Conservation (phyloP, 2,113 vertebrate species). For the Gallinago jamesoni region DNA sequence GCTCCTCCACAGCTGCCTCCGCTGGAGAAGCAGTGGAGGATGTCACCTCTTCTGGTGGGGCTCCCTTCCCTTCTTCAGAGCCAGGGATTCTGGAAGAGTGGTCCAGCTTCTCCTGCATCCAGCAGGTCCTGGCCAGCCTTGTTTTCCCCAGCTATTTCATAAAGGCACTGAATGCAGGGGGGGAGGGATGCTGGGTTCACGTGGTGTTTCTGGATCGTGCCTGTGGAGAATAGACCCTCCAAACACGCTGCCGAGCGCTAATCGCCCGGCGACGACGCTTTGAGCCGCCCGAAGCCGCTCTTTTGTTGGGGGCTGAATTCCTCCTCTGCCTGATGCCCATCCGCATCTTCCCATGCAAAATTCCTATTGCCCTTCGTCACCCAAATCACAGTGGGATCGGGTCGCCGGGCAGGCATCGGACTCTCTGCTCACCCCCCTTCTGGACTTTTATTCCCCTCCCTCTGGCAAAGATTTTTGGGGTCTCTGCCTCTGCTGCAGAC, state of each 20-base stretch:
- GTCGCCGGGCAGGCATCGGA: not conserved
- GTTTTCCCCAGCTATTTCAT: not conserved
- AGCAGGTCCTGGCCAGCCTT: not conserved
- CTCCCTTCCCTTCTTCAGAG: not conserved
- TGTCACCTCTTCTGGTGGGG: not conserved
- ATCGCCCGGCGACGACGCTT: not conserved
- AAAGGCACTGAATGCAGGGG: not conserved
- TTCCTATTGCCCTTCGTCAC: not conserved
- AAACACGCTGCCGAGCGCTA: not conserved
- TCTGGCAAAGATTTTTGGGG: not conserved
- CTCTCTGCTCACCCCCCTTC: not conserved
- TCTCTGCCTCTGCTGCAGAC: not conserved
- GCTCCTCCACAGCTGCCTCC: not conserved
- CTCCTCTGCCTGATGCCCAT: not conserved
- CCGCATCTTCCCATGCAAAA: slow-evolving; percentile 23
- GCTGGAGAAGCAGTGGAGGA: not conserved
- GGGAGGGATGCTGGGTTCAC: not conserved
- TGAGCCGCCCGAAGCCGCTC: not conserved
- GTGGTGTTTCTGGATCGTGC: not conserved
- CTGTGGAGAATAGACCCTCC: not conserved
- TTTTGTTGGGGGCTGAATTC: slow-evolving; percentile 45
- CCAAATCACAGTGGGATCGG: rapidly evolving
- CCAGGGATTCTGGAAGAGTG: not conserved
- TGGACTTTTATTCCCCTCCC: not conserved
- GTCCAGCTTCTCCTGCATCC: not conserved